Evolutionary conservation across 2,113 vertebrate species (phyloP), one percentile per base, ranked within the genome.

Genomic region (Rhinolophus ferrumequinum): DNA sequence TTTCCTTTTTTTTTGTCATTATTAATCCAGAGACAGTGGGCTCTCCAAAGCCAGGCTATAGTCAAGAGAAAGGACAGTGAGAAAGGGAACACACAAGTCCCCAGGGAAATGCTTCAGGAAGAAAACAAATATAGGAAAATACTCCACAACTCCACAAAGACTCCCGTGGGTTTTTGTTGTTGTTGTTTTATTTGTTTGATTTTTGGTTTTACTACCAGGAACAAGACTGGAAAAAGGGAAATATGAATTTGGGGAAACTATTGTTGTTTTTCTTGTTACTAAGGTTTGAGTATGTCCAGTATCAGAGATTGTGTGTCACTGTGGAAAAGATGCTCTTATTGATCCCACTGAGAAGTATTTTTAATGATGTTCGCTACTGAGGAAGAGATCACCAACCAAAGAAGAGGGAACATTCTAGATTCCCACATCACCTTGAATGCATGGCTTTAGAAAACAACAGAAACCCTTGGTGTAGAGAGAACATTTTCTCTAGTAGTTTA

Each of bases 401-500:
- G 52, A 10, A 69, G 60, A 54, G 28, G 15, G 5, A 54, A 54
- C 7, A 50, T 38, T 91, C 50, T 85, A 58, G 28, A 93, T 86
- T 38, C 38, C 35, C 6, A 19, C 8, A 56, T 88, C 18, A 33
- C 18, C 30, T 35, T 54, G 26, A 94, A 44, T 81, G 6, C 38
- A 44, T 0, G 2, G 18, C 30, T n/a, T 90, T 73, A 79, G 75
- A 54, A 69, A 91, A 85, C 33, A 77, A 16, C 2, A 12, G 11
- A 70, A 76, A 94, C 50, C 19, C 8, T 79, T 56, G 60, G 33
- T 50, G 30, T n/a, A 67, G 44, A 50, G 3, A 77, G 33, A 54
- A 8, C 16, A 77, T 86, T 96, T 81, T 84, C 50, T 88, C 73
- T 52, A 92, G 72, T 60, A 75, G 26, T 88, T 94, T 90, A 73